A percentile compares a stretch with the other conserved stretches of the same genome.
Conservation (phyloP, 2,888 invertebrate genomes). For the Macroteleia sp. region DNA sequence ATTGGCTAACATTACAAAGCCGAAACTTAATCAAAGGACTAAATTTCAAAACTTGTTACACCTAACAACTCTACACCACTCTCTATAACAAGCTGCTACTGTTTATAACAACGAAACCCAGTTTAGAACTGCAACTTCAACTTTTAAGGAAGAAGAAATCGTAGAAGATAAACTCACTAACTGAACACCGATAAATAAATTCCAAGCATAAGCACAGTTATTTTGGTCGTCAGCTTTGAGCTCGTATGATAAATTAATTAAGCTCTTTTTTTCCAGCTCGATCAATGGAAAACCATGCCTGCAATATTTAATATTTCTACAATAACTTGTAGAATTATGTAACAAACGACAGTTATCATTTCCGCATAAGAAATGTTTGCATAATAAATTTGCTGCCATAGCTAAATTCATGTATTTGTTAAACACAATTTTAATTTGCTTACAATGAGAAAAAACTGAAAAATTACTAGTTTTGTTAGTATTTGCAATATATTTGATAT, state of each 20-base stretch:
- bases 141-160: conserved; percentile 35
- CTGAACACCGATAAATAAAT: conserved; percentile 34
- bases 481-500: too few species aligned
- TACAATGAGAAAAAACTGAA: too few species aligned
- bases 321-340: too few species aligned
- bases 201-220: neutral
- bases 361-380: neutral
- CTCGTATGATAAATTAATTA: too few species aligned
- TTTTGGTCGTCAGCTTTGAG: neutral
- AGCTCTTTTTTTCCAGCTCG: too few species aligned
- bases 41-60: conserved; percentile 37
- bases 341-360: neutral
- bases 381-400: neutral
- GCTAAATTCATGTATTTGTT: too few species aligned
- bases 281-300: too few species aligned
- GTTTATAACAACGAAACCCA: conserved; percentile 45
- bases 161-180: conserved; percentile 36
- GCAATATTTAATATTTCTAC: too few species aligned
- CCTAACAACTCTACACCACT: conserved; percentile 7
- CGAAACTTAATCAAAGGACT: too few species aligned
- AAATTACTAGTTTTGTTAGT: too few species aligned
- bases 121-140: conserved; percentile 24
- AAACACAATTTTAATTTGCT: too few species aligned
- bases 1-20: too few species aligned
- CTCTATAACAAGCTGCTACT: conserved; percentile 22